phyloP scores from a whole-genome alignment of 2,797 vertebrate species.

The Anniella stebbinsi region DNA sequence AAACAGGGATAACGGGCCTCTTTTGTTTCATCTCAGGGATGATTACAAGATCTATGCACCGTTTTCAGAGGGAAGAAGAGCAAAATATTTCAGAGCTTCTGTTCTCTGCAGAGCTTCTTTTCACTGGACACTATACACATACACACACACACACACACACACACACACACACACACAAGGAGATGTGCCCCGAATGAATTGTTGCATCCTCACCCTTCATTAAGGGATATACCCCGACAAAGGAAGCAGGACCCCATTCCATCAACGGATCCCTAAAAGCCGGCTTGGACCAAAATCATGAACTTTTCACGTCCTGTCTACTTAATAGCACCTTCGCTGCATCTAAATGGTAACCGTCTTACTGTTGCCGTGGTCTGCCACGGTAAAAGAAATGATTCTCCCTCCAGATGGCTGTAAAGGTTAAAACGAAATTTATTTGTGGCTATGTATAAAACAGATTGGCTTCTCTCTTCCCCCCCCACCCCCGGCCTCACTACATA shows the following conservation, averaged over 20 bases:
- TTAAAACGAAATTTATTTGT: slow-evolving; percentile 77
- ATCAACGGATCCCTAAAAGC: background rate
- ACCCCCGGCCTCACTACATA: background rate
- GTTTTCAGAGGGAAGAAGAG: background rate
- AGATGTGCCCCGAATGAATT: background rate
- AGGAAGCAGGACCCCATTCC: background rate
- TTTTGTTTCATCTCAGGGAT: background rate
- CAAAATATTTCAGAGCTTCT: background rate
- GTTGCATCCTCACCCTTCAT: background rate
- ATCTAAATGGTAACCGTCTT: slow-evolving; percentile 43
- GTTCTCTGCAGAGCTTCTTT: no score
- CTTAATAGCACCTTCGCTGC: background rate
- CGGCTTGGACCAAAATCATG: background rate
- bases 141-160: no score
- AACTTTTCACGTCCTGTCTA: slow-evolving; percentile 12
- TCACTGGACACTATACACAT: no score
- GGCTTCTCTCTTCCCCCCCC: background rate
- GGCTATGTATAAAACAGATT: slow-evolving; percentile 71
- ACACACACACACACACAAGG: no score
- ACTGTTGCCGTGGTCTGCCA: slow-evolving; percentile 2
- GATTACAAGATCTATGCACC: background rate
- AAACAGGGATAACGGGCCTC: no score
- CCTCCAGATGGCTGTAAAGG: slow-evolving; percentile 76
- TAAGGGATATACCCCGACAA: background rate
- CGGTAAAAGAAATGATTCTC: slow-evolving; percentile 59